Conservation (phyloP, 2,113 vertebrate genomes). For the Gasterosteus aculeatus region DNA sequence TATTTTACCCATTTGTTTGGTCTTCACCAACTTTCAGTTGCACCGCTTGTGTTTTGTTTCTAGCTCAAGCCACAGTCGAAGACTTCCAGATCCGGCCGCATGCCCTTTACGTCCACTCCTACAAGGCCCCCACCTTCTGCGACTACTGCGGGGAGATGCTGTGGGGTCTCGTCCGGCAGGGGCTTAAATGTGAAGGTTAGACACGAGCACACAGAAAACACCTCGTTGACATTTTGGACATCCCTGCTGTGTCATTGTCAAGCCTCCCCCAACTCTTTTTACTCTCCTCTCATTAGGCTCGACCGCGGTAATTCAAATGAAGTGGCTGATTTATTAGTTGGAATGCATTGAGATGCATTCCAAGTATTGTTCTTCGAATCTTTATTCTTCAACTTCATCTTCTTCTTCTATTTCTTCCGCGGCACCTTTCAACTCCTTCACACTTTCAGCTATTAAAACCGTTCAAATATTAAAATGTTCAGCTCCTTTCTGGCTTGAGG, state of each 20-base stretch:
- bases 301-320: not conserved
- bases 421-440: too few species aligned
- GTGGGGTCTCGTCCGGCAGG: slow-evolving; percentile 97
- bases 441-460: too few species aligned
- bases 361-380: too few species aligned
- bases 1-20: slow-evolving; percentile 13
- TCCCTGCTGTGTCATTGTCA: slow-evolving; percentile 8
- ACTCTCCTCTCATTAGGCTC: slow-evolving; percentile 22
- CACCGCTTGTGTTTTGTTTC: slow-evolving; percentile 65
- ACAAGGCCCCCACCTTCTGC: slow-evolving; percentile 98
- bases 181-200: slow-evolving; percentile 98
- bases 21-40: slow-evolving; percentile 31
- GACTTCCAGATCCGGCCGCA: slow-evolving; percentile 99
- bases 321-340: slow-evolving; percentile 30
- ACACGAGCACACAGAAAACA: not conserved
- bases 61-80: slow-evolving; percentile 96
- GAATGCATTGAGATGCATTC: too few species aligned
- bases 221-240: not conserved
- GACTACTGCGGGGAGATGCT: slow-evolving; percentile 99
- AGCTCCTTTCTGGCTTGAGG: too few species aligned
- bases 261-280: not conserved
- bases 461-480: too few species aligned
- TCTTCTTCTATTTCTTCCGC: too few species aligned
- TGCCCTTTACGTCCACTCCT: slow-evolving; percentile 97
- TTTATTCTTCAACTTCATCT: too few species aligned